phyloP scores from a whole-genome alignment of 2,888 invertebrate species.

The Drosophila kuntzei region DNA sequence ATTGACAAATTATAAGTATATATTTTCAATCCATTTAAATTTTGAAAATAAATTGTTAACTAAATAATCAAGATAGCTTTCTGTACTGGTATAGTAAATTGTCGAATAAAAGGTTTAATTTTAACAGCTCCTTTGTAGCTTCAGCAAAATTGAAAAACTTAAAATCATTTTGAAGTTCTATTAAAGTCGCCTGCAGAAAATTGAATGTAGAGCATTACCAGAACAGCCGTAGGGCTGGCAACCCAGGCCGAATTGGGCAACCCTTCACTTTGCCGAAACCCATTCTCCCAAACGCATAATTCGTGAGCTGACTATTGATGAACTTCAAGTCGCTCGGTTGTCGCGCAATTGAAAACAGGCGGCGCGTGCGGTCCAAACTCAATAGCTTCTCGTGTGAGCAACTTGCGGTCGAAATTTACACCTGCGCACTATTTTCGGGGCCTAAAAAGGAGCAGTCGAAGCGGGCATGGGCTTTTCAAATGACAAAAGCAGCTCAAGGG shows the following conservation, averaged over 20 bases:
- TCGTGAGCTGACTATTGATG: conserved; percentile 67
- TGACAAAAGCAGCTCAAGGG: conserved; percentile 21
- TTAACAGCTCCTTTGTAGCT: conserved; percentile 1
- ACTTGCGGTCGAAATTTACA: conserved; percentile 63
- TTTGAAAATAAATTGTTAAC: neutral
- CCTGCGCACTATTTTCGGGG: conserved; percentile 41
- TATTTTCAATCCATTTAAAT: too few species aligned
- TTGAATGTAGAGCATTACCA: conserved; percentile 31
- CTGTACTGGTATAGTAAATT: neutral
- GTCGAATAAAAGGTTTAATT: neutral
- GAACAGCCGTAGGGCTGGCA: conserved; percentile 15
- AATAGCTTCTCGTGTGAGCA: conserved; percentile 40
- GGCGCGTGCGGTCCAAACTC: conserved; percentile 60
- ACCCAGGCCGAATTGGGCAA: conserved; percentile 17
- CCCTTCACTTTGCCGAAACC: conserved; percentile 16
- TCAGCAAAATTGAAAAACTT: conserved; percentile 1
- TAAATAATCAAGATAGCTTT: neutral
- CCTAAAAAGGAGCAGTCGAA: neutral
- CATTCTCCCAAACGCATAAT: conserved; percentile 9
- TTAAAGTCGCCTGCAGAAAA: conserved; percentile 17
- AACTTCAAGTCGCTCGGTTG: conserved; percentile 39
- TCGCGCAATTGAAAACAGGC: conserved; percentile 57
- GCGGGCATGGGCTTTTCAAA: neutral
- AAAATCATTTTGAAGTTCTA: conserved; percentile 30
- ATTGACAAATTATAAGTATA: too few species aligned